These are phyloP conservation scores for Sphyrna mokarran DNA, from an alignment of 2,113 vertebrate species.

Conservation along the genomic window DNA sequence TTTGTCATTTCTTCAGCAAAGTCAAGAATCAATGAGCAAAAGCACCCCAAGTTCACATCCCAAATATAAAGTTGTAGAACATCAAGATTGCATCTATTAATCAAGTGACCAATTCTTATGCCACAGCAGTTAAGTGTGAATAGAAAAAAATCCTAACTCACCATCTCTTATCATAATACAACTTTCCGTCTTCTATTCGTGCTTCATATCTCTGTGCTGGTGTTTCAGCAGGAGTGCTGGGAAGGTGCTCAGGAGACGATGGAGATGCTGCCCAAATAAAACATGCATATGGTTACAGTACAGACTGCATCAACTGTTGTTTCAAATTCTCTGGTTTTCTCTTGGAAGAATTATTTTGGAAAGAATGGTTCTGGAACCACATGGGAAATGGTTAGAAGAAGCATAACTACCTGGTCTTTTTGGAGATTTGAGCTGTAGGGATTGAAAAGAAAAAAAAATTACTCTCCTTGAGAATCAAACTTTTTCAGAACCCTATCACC, in stretches of 20 bases:
- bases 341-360: background rate
- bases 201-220: slow-evolving; percentile 87
- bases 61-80: background rate
- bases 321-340: background rate
- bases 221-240: slow-evolving; percentile 75
- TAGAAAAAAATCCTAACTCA: slow-evolving; percentile 44
- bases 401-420: slow-evolving; percentile 83
- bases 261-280: slow-evolving; percentile 69
- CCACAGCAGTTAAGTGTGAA: background rate
- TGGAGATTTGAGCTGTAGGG: slow-evolving; percentile 85
- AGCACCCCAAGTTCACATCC: background rate
- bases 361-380: background rate
- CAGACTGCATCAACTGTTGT: background rate
- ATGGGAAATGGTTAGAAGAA: background rate
- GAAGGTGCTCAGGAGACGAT: slow-evolving; percentile 84
- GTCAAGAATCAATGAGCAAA: background rate
- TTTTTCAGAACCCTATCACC: background rate
- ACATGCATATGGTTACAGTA: background rate
- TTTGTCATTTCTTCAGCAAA: background rate
- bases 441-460: slow-evolving; percentile 49
- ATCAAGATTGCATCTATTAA: background rate
- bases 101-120: background rate
- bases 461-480: background rate
- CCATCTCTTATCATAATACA: slow-evolving; percentile 99
- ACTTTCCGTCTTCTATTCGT: slow-evolving; percentile 92